Conservation (phyloP, 30 jellyfish, hydroid and myxozoan species). For the Catostylus mosaicus region DNA sequence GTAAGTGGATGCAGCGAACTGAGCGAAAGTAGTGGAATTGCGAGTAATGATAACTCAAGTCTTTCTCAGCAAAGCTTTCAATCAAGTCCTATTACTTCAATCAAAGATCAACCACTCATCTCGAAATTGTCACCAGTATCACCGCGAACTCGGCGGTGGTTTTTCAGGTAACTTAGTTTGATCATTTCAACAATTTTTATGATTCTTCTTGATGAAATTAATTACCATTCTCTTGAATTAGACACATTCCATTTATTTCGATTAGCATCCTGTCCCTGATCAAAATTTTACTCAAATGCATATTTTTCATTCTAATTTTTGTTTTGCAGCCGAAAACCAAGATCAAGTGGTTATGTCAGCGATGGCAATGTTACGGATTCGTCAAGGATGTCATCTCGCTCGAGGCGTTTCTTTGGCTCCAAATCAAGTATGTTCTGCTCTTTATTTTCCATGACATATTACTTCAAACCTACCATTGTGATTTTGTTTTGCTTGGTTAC, state of each 20-base stretch:
- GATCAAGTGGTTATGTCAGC: constrained; percentile 87
- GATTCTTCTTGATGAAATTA: too few species aligned
- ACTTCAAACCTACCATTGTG: too few species aligned
- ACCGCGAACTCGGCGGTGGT: constrained; percentile 79
- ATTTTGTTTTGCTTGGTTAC: too few species aligned
- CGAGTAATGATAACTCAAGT: constrained; percentile 70
- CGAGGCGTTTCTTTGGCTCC: constrained; percentile 83
- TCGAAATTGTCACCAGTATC: constrained; percentile 61
- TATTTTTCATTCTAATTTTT: too few species aligned
- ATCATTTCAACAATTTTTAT: too few species aligned
- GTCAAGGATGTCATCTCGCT: constrained; percentile 69
- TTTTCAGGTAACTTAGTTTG: constrained; percentile 64
- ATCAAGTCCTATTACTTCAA: constrained; percentile 46
- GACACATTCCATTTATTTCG: too few species aligned
- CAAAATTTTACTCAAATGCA: too few species aligned
- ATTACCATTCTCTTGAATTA: too few species aligned
- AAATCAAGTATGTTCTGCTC: constrained; percentile 78
- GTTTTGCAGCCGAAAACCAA: constrained; percentile 51
- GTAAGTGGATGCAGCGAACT: constrained; percentile 82
- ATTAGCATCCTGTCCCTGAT: too few species aligned
- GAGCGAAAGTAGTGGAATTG: constrained; percentile 84
- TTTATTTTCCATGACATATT: too few species aligned
- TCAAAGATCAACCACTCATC: constrained; percentile 10
- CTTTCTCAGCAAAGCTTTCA: constrained; percentile 82
- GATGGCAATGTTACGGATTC: constrained; percentile 80